Evolutionary conservation across 2,797 vertebrate species (phyloP), one percentile per base, ranked within the genome.

Genomic region (Sardinella longiceps): DNA sequence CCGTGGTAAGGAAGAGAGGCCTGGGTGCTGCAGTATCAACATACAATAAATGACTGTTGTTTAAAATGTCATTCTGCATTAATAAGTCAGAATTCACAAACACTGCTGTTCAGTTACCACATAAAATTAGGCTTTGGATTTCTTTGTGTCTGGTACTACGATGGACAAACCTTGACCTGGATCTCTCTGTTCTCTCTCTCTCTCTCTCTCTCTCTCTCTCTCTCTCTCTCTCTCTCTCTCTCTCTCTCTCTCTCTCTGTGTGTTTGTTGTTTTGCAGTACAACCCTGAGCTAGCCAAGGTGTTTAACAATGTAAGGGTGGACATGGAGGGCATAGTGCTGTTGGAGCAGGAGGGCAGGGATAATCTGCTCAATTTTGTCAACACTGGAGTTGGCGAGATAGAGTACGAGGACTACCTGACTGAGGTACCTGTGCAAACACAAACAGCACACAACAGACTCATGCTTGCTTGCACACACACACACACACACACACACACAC

Each of bases 341-440:
- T 92, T 99, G 91, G 96, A 97, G 83, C 93, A 93, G 80, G 92
- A 89, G 2, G 97, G 97, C 85, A 97, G 93, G 87, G 92, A 95
- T 88, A 97, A 91, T 91, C 96, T 99, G 30, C 82, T 96, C 83
- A 94, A 96, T 90, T 99, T 99, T 56, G 94, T 94, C 86, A 93
- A 92, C 83, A 94, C 94, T 0, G 98, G 97, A 87, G 88, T 99
- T 56, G 95, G 97, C 88, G 88, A 92, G 2, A 95, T 99, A 6
- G 90, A 96, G 86, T 99, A 95, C 39, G 84, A 92, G 2, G 87
- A 90, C 0, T 98, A 95, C 92, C 91, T 98, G 83, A 23, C 94
- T 30, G 97, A 98, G 97, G 98, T 99, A 93, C 88, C 90, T 28
- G 1, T 3, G 18, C 1, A 58, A 3, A 48, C n/a, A 33, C 63